These are phyloP conservation scores for Hemibagrus guttatus DNA, from an alignment of 2,797 vertebrate species.

Conservation along the genomic window DNA sequence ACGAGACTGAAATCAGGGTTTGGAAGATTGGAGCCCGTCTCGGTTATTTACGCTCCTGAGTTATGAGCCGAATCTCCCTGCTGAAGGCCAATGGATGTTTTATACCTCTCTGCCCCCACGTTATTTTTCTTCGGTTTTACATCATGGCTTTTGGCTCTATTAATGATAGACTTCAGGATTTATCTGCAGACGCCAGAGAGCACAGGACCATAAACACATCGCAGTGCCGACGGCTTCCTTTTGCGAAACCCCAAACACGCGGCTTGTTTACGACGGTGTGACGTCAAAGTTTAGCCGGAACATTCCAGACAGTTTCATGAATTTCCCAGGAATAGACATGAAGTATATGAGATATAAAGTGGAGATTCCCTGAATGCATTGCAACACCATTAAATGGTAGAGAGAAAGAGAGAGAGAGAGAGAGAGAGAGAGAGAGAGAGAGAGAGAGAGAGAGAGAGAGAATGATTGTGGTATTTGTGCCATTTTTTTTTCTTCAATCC, in stretches of 20 bases:
- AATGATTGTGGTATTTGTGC: too few relatives aligned
- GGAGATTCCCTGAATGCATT: not conserved
- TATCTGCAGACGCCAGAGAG: conserved; percentile 56
- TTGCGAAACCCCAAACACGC: conserved; percentile 7
- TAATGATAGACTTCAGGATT: conserved; percentile 75
- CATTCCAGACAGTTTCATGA: not conserved
- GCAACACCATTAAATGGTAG: not conserved
- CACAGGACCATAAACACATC: conserved; percentile 46
- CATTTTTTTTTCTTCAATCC: too few relatives aligned
- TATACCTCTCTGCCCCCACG: conserved; percentile 67
- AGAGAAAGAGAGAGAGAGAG: not conserved
- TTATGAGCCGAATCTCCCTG: conserved; percentile 67
- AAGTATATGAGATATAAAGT: not conserved
- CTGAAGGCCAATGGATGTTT: conserved; percentile 77
- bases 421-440: too few relatives aligned
- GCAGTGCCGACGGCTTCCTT: conserved; percentile 33
- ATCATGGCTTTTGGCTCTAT: conserved; percentile 70
- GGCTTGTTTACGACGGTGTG: conserved; percentile 39
- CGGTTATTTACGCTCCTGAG: conserved; percentile 72
- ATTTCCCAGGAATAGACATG: not conserved
- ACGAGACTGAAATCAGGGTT: not conserved
- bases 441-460: too few relatives aligned
- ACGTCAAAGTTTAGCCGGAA: conserved; percentile 28
- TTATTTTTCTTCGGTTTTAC: conserved; percentile 74
- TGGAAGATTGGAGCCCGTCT: conserved; percentile 35